Evolutionary conservation across 53 echinoderm and acorn worm species (phyloP).

Genomic region (Henricia sp.): DNA sequence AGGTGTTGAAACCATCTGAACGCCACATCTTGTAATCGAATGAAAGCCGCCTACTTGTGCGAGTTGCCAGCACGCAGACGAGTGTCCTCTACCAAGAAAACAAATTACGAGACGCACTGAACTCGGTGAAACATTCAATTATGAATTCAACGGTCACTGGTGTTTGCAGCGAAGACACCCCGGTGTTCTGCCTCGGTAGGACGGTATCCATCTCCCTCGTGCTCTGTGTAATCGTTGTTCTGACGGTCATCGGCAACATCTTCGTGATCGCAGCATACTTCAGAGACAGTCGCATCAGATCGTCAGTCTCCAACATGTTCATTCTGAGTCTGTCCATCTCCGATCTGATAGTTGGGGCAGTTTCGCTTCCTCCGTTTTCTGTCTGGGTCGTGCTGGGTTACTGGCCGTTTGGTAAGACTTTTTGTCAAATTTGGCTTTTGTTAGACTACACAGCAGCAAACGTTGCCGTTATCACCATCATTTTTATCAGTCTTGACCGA

Average conservation of each 20-base stretch:
- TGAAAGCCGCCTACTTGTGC: too few relatives aligned
- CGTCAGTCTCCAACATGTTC: constrained; percentile 64
- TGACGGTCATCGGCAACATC: constrained; percentile 76
- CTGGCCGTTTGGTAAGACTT: constrained; percentile 67
- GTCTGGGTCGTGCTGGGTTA: constrained; percentile 49
- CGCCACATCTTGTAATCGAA: too few relatives aligned
- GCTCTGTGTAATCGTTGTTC: constrained; percentile 47
- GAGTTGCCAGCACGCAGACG: too few relatives aligned
- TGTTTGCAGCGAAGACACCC: constrained; percentile 18
- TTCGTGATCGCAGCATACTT: constrained; percentile 69
- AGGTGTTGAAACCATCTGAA: too few relatives aligned
- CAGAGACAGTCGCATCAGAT: constrained; percentile 66
- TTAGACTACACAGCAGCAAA: constrained; percentile 71
- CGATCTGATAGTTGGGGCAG: constrained; percentile 71
- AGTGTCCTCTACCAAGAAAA: too few relatives aligned
- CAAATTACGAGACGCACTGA: too few relatives aligned
- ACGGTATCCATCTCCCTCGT: constrained; percentile 10
- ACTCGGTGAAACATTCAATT: too few relatives aligned
- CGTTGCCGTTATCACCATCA: constrained; percentile 71
- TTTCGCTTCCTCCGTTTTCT: constrained; percentile 71
- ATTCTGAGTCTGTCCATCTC: constrained; percentile 81
- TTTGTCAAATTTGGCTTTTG: constrained; percentile 67
- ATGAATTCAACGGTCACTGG: background rate
- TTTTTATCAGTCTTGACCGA: constrained; percentile 87
- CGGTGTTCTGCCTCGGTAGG: constrained; percentile 17